Evolutionary conservation across 35 echinoderm and acorn worm species (phyloP), one percentile per base, ranked within the genome.

Genomic region (Stichopus chloronotus): DNA sequence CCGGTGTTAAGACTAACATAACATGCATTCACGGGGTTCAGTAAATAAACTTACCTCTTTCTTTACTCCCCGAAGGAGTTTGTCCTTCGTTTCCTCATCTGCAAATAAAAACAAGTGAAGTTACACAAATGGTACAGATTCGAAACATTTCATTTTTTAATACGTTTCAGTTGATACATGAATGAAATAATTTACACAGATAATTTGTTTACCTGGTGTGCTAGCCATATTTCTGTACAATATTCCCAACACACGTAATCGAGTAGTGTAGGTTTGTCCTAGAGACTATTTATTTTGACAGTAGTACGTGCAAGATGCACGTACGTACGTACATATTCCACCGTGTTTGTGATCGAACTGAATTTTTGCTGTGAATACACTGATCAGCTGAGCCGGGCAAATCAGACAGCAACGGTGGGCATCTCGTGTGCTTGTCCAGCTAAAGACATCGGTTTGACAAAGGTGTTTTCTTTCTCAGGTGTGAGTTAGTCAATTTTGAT

Each of bases 31-130:
- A 43, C 30, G 30, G 3, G 30, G 30, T 43, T 43, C 30, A 43
- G 30, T 43, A 43, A 43, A 43, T 43, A 22, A 87, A 16, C 94
- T 93, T 71, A 96, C 95, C 95, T 96, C 95, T 81, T 96, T 96
- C 72, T 96, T 96, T 5, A 96, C 95, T 20, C 87, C 93, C 57
- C 92, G 88, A 79, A 96, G 92, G 92, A 96, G 95, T 89, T 88
- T 96, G 78, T 94, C 95, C 81, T 90, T 93, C 53, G 81, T 85
- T 82, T 96, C 95, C 89, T 96, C 92, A 61, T 96, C 95, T 96
- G 81, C 63, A 74, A 93, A 59, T 14, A 14, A 87, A 58, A 93
- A 59, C 7, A 14, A 87, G 63, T 19, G 43, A 92, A 92, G 78
- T 54, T 25, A 53, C 8, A 81, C 12, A 57, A 52, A 0, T 54